phyloP scores from a whole-genome alignment of 2,113 vertebrate genomes.

The Haplotaxodon microlepis region DNA sequence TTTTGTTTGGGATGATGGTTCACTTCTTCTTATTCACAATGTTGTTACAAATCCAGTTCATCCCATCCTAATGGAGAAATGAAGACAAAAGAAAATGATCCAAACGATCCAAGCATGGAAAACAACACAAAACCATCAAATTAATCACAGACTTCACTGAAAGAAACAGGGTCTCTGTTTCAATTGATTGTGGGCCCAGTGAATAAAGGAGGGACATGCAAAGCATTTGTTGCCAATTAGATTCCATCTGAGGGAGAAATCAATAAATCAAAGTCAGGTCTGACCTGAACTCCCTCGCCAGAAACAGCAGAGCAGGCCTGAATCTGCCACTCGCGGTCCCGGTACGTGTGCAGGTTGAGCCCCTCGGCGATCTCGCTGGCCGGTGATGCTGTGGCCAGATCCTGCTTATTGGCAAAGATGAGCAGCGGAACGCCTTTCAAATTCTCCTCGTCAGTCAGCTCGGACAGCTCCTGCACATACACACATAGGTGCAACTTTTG shows the following conservation, averaged over 20 bases:
- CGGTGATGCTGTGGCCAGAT: constrained; percentile 76
- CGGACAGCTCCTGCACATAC: constrained; percentile 76
- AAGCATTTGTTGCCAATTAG: neutral
- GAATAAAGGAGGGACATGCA: neutral
- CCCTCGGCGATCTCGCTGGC: constrained; percentile 82
- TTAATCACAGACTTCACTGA: neutral
- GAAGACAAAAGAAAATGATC: neutral
- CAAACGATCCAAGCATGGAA: neutral
- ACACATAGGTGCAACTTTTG: neutral
- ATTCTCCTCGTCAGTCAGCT: constrained; percentile 78
- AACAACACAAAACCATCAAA: neutral
- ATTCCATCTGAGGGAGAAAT: neutral
- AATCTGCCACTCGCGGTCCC: constrained; percentile 85
- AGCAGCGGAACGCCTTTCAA: constrained; percentile 78
- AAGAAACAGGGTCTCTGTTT: neutral
- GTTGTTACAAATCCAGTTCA: constrained; percentile 91
- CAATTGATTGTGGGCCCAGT: neutral
- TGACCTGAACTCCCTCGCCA: constrained; percentile 84
- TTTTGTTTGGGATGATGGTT: neutral
- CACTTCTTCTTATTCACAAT: constrained; percentile 81
- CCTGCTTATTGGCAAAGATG: constrained; percentile 89
- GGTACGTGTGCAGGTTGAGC: constrained; percentile 82
- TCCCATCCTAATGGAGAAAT: constrained; percentile 75
- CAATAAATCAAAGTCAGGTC: neutral
- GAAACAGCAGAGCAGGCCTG: constrained; percentile 85